These are phyloP conservation scores for Penaeus indicus DNA, from an alignment of 1,140 invertebrate species.

Conservation along the genomic window DNA sequence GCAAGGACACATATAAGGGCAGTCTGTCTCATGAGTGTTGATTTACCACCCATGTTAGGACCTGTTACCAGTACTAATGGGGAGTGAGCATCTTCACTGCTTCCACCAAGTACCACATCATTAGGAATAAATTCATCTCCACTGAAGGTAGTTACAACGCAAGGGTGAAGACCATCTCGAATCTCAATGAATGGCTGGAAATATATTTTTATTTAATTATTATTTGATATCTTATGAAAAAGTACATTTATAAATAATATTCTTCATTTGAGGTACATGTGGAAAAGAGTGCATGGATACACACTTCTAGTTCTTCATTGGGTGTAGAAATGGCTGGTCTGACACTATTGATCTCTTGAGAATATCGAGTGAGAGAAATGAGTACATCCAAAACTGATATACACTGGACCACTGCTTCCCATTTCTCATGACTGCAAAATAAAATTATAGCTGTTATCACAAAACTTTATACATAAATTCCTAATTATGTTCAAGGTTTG, in stretches of 20 bases:
- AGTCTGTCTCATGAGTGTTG: constrained; percentile 95
- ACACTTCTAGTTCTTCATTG: constrained; percentile 1
- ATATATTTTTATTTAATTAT: not conserved
- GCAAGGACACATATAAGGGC: constrained; percentile 91
- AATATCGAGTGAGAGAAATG: constrained; percentile 32
- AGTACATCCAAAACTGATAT: constrained; percentile 45
- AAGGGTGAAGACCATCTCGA: constrained; percentile 90
- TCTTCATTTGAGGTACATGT: too few relatives aligned
- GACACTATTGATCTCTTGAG: constrained; percentile 29
- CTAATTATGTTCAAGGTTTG: too few relatives aligned
- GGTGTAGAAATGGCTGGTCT: constrained; percentile 26
- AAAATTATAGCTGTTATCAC: not conserved
- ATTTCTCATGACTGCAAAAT: constrained; percentile 47
- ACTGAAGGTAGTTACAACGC: constrained; percentile 75
- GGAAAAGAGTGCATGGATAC: not conserved
- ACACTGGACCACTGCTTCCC: constrained; percentile 49
- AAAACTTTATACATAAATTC: too few relatives aligned
- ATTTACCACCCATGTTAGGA: constrained; percentile 99
- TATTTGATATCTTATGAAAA: not conserved
- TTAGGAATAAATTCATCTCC: constrained; percentile 91
- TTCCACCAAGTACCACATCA: constrained; percentile 78
- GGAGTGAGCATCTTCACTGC: constrained; percentile 66
- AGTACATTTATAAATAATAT: too few relatives aligned
- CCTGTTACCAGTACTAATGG: constrained; percentile 79
- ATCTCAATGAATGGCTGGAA: constrained; percentile 85